These are phyloP conservation scores for Diaphora mendica DNA, from an alignment of 2,888 invertebrate species.

Conservation along the genomic window DNA sequence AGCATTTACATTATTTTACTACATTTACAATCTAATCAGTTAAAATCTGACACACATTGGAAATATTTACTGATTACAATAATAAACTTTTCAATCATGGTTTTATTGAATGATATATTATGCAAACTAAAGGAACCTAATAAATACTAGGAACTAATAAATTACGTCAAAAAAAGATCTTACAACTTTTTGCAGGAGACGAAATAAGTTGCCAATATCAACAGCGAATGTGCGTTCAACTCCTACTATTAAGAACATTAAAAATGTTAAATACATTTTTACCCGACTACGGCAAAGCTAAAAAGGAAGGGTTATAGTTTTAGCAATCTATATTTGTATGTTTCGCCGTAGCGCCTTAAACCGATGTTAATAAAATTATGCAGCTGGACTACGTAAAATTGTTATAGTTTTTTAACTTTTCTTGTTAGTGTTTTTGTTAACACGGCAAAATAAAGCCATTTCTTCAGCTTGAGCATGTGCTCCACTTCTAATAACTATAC, in stretches of 20 bases:
- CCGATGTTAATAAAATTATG: too few relatives aligned
- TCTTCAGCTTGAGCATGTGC: too few relatives aligned
- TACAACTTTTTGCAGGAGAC: neutral
- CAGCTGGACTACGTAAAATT: too few relatives aligned
- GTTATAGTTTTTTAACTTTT: too few relatives aligned
- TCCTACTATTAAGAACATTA: neutral
- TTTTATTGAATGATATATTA: slow-evolving; percentile 1
- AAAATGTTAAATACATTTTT: neutral
- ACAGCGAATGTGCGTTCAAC: neutral
- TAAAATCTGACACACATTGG: slow-evolving; percentile 5
- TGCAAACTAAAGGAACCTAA: neutral
- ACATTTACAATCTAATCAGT: slow-evolving; percentile 4
- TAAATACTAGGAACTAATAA: neutral
- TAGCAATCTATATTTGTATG: too few relatives aligned
- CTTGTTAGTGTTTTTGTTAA: too few relatives aligned
- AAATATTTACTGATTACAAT: slow-evolving; percentile 3
- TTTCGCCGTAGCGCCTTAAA: too few relatives aligned
- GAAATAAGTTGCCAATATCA: neutral
- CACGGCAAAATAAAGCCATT: too few relatives aligned
- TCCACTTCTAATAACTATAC: too few relatives aligned
- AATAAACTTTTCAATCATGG: neutral
- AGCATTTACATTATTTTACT: neutral
- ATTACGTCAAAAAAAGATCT: neutral
- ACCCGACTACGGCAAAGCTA: too few relatives aligned
- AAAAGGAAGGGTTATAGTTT: too few relatives aligned